Base-by-base conservation (phyloP, 2,113 vertebrate genomes). In the Poicephalus gulielmi region DNA sequence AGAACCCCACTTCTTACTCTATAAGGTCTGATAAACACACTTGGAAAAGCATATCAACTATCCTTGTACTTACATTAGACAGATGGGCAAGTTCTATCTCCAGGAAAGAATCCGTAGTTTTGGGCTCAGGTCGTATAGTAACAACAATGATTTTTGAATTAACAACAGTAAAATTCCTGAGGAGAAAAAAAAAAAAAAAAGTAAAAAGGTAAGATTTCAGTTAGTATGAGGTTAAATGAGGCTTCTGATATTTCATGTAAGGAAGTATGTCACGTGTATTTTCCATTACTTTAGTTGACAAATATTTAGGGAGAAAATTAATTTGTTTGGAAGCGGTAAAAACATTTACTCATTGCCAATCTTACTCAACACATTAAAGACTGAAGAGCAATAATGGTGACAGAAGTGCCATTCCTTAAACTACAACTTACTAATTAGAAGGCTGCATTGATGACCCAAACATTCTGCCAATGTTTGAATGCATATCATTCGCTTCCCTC, bases 131-230 rank as follows among this genome's bases (percentile, higher is more conserved):
- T 91, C 99, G 98, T 97, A 99, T 99, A 47, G 99, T 99, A 81
- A 99, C 99, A 87, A 99, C 99, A 16, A 99, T 99, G 94, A 99
- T 99, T 98, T 99, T 99, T 74, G 99, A 99, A 98, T 99, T 99
- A 88, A 99, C 98, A 39, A 99, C 98, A 11, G 99, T 99, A 97
- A 99, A 98, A 98, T 99, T 99, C 98, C 99, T 99, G 98, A 6
- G 1, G 6, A 25, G 14, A 6, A 16, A 41, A 10, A 23, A 10
- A 31, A 43, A 73, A 53, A 71, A 31, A 35, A 10, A 47, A 25
- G 82, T 47, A 88, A 69, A 83, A 88, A 35, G 30, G 18, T 46
- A 96, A 95, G 4, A 39, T 75, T 41, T 74, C 67, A 27, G 17
- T 84, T 49, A 53, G 27, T 81, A 78, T 62, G 22, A 52, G 17